A percentile compares a stretch with the other conserved stretches of the same genome.
Evolutionary conservation across 2,888 invertebrate species (phyloP).

Genomic region (Tetragonisca angustula): DNA sequence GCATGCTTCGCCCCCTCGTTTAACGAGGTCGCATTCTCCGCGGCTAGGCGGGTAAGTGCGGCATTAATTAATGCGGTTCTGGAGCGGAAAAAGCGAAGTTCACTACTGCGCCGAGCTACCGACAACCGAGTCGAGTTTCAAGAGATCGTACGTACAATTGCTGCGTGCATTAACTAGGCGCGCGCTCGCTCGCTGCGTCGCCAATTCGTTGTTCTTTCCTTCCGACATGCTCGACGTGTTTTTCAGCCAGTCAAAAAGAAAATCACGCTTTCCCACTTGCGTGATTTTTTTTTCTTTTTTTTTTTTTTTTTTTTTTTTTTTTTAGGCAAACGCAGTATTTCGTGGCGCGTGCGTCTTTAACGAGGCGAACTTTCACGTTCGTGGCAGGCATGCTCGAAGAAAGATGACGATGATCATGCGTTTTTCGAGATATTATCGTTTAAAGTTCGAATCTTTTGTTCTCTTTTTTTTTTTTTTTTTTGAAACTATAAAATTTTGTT

Average conservation of each 20-base stretch:
- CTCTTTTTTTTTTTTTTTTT: too few species aligned
- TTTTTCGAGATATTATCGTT: too few species aligned
- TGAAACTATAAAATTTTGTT: too few species aligned
- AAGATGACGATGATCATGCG: too few species aligned
- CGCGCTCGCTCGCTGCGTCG: background rate
- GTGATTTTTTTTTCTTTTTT: too few species aligned
- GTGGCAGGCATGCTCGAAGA: too few species aligned
- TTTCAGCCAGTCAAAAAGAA: background rate
- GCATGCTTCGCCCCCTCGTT: background rate
- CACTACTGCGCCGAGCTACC: background rate
- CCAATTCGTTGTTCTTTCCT: background rate
- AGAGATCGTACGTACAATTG: background rate
- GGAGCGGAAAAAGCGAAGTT: background rate
- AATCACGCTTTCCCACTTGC: background rate
- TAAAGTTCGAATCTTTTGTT: too few species aligned
- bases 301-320: too few species aligned
- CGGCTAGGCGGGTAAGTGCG: background rate
- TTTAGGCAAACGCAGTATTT: too few species aligned
- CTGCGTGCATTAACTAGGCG: background rate
- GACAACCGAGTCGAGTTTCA: background rate
- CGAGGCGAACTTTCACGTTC: too few species aligned
- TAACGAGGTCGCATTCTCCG: constrained; percentile 4
- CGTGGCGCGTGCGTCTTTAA: too few species aligned
- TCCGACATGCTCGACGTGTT: background rate
- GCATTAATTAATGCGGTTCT: constrained; percentile 20